Evolutionary conservation across 1,140 invertebrate species (phyloP).

Genomic region (Marisa cornuarietis): DNA sequence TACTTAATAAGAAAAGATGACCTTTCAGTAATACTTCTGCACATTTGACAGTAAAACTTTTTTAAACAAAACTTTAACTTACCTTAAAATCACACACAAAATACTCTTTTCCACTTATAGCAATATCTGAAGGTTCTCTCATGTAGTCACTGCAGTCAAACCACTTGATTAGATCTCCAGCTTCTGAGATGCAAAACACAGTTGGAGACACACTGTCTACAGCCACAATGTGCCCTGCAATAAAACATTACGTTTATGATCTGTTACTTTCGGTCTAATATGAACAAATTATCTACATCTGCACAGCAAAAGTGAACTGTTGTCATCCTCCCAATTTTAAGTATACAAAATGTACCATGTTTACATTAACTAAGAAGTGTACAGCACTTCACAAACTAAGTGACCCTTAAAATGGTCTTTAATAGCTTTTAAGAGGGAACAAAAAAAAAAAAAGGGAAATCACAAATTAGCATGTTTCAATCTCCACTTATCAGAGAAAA

Average conservation of each 20-base stretch:
- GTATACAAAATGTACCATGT: no score
- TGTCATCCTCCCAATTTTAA: no score
- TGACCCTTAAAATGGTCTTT: background rate
- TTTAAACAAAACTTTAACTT: background rate
- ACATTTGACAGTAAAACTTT: background rate
- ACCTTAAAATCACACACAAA: constrained; percentile 97
- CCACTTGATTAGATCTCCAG: constrained; percentile 90
- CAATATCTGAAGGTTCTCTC: constrained; percentile 96
- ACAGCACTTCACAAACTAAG: background rate
- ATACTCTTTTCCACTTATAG: constrained; percentile 92
- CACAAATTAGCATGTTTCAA: background rate
- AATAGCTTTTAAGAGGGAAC: background rate
- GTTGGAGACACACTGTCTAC: constrained; percentile 97
- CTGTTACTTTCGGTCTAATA: no score
- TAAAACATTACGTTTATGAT: background rate
- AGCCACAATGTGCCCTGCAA: constrained; percentile 83
- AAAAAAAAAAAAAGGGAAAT: background rate
- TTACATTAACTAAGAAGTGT: no score
- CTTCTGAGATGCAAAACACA: constrained; percentile 92
- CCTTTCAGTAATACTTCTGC: no score
- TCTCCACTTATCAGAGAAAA: background rate
- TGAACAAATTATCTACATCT: no score
- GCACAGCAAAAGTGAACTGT: no score
- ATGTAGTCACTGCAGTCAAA: constrained; percentile 97
- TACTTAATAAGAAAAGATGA: no score